Evolutionary conservation across 2,888 invertebrate species (phyloP), one percentile per base, ranked within the genome.

Genomic region (Tetragonisca angustula): DNA sequence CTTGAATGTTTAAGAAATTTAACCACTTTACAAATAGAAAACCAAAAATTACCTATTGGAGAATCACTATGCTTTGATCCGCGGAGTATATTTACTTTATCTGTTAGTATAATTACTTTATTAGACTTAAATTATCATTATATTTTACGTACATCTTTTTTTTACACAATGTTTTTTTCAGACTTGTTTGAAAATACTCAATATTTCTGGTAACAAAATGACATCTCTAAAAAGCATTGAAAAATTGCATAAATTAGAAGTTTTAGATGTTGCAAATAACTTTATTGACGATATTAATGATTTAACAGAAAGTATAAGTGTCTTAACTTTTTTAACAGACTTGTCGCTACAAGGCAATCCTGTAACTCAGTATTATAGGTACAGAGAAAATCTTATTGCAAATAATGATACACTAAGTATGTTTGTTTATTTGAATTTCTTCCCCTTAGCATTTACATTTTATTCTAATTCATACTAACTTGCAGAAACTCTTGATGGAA

Each of bases 51-150:
- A 36, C 94, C 95, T 3, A 92, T 94, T 70, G 95, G 96, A 21
- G 96, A 96, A 91, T 95, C 95, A 3, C 92, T 97, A 36, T 96
- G 96, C 90, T 97, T 97, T 91, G 97, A 97, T 92, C 96, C 97
- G 13, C 95, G 96, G 89, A 96, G 96, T 65, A 93, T 96, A 80
- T 87, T 95, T 32, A 95, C 95, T 69, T 94, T 97, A 90, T 95
- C 96, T 54, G 97, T 97, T 94, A 95, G 94, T 90, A 43, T 43
- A 43, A 11, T 43, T 43, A 43, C 9, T 43, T 43, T 9, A 43
- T 43, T 2, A 43, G 9, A 43, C 43, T 15, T 15, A 9, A 24
- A 43, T 54, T 24, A 11, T 64, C 24, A 21, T 27, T n/a, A 50
- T 19, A 32, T 32, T 49, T n/a, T 50, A 19, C 19, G 49, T 21